A percentile compares a stretch with the other conserved stretches of the same genome.
Conservation (phyloP, 2,797 vertebrate species). For the Danio albolineatus region DNA sequence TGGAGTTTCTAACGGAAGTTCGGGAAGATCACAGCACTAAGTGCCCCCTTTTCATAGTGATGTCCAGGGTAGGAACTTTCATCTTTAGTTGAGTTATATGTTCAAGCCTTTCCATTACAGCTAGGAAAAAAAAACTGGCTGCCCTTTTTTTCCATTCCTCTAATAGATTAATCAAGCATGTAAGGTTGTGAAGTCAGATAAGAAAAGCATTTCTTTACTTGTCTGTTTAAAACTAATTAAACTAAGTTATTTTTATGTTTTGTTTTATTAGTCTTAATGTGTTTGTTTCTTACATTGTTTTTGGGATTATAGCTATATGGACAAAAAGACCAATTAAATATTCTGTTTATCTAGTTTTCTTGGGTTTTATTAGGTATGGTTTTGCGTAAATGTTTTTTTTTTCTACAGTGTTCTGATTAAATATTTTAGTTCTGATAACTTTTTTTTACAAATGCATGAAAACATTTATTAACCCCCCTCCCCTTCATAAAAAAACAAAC, state of each 20-base stretch:
- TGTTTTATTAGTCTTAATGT: neutral
- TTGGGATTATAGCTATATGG: too few species aligned
- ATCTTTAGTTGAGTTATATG: constrained; percentile 33
- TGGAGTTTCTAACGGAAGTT: constrained; percentile 37
- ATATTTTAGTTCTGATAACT: too few species aligned
- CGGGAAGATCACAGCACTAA: constrained; percentile 36
- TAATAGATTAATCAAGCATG: constrained; percentile 20
- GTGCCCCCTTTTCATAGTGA: constrained; percentile 38
- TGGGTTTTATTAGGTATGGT: too few species aligned
- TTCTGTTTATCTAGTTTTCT: too few species aligned
- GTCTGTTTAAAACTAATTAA: neutral
- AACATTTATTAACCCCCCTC: too few species aligned
- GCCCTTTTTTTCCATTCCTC: neutral
- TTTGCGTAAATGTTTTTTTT: too few species aligned
- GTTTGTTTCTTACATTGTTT: too few species aligned
- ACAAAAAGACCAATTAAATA: too few species aligned
- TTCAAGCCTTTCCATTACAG: constrained; percentile 25
- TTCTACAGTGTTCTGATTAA: too few species aligned
- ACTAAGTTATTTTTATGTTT: neutral
- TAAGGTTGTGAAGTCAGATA: constrained; percentile 21
- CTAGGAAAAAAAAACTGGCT: neutral
- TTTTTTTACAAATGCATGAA: too few species aligned
- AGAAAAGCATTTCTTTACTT: neutral
- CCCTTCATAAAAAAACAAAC: too few species aligned
- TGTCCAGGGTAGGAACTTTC: constrained; percentile 37